A percentile compares a stretch with the other conserved stretches of the same genome.
Conservation (phyloP, 2,888 invertebrate species). For the Stegana nigrithorax region DNA sequence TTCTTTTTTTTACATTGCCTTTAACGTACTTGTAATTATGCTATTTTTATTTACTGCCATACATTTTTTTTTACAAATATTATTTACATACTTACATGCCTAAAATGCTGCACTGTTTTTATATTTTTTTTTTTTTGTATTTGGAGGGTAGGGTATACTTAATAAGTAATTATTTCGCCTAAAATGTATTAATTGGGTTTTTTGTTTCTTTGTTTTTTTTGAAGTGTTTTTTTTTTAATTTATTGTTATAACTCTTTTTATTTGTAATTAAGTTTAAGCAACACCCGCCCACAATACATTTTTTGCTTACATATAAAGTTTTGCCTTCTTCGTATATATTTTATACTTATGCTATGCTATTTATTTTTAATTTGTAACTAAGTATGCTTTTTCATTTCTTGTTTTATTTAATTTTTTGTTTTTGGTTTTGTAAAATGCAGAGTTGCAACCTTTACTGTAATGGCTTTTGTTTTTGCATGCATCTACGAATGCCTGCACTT, state of each 20-base stretch:
- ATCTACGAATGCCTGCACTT: constrained; percentile 8
- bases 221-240: neutral
- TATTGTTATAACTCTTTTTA: constrained; percentile 33
- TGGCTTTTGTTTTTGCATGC: constrained; percentile 22
- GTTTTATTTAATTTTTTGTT: neutral
- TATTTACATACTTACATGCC: constrained; percentile 53
- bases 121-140: neutral
- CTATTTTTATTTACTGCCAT: constrained; percentile 17
- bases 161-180: constrained; percentile 50
- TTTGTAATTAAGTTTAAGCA: neutral
- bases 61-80: constrained; percentile 45
- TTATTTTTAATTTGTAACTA: neutral
- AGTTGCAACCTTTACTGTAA: constrained; percentile 17
- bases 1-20: constrained; percentile 20
- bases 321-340: constrained; percentile 23
- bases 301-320: constrained; percentile 12
- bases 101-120: constrained; percentile 43
- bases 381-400: neutral
- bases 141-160: constrained; percentile 60
- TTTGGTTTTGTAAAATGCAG: neutral
- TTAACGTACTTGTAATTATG: too few relatives aligned
- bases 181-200: constrained; percentile 48
- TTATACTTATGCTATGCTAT: constrained; percentile 30
- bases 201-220: constrained; percentile 18
- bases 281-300: neutral